A percentile compares a stretch with the other conserved stretches of the same genome.
These are phyloP conservation scores for Montifringilla adamsi DNA, from an alignment of 2,113 vertebrate genomes.

Conservation along the genomic window DNA sequence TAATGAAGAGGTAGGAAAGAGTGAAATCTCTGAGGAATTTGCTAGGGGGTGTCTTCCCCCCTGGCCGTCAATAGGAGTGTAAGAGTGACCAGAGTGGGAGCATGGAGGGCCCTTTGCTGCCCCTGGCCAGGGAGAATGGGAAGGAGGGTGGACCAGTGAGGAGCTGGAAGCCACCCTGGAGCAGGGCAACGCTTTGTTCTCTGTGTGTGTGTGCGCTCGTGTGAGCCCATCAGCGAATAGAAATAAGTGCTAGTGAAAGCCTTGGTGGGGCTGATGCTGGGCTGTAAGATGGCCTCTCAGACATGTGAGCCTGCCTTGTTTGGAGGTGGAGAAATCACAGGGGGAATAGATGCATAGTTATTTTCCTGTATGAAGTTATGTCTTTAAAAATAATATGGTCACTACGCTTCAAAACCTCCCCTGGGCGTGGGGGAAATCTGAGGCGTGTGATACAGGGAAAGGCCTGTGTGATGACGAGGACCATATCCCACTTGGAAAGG, in stretches of 20 bases:
- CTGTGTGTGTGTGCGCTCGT: background rate
- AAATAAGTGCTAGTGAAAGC: background rate
- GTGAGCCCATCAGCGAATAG: background rate
- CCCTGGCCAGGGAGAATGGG: background rate
- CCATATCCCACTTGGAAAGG: background rate
- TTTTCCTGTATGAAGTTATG: background rate
- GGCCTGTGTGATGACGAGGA: background rate
- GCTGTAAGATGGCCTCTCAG: constrained; percentile 51
- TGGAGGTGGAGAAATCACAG: background rate
- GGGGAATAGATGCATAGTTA: background rate
- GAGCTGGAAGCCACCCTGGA: background rate
- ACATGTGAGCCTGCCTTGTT: background rate
- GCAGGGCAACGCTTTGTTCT: background rate
- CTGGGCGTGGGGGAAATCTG: background rate
- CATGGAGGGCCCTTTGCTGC: accelerated
- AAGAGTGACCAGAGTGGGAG: background rate
- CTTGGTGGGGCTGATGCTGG: background rate
- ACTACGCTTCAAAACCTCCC: background rate
- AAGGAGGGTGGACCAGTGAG: background rate
- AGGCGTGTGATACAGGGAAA: background rate
- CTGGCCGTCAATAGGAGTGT: background rate
- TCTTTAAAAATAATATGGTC: background rate
- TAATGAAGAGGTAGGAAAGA: background rate
- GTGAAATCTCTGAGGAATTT: background rate
- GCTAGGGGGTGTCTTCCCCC: background rate